Base-by-base conservation (phyloP, 2,113 vertebrate genomes). In the Plecotus auritus region DNA sequence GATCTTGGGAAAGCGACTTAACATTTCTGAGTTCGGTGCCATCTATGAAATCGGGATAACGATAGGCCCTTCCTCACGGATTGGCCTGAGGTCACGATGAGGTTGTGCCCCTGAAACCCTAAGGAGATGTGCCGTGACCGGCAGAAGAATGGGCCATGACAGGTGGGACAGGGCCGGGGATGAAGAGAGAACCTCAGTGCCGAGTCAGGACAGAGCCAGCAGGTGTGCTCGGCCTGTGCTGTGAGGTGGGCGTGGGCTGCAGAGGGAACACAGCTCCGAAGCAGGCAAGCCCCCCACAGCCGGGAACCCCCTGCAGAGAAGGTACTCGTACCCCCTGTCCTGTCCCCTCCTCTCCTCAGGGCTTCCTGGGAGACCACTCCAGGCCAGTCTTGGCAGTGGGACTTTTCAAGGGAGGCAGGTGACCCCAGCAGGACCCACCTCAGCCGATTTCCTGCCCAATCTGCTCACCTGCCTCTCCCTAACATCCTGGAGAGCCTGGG, bases 191-290 rank as follows among this genome's bases (percentile, higher is more conserved):
- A 5, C 2, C 32, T 5, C 74, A 18, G 47, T 1, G n/a, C 72
- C 42, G 40, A n/a, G 66, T 3, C 5, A 69, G 64, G 76, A 17
- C 45, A 83, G 42, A 59, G 61, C 59, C 40, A 20, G 51, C n/a
- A 7, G 30, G 0, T 8, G 35, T 7, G 47, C 59, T 69, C 6
- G 0, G 28, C 72, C 51, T 0, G 9, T 42, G 40, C n/a, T n/a
- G 76, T 4, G 22, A 90, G 11, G 32, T 1, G 13, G 72, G 32
- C 18, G 26, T 1, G 13, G 72, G 37, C 20, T 16, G 7, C 10
- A n/a, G 73, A 73, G 32, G 18, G 26, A 32, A 22, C 64, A 42
- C 20, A 30, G n/a, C 54, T 61, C 8, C 23, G 59, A 78, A n/a
- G 28, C 12, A 45, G 40, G 23, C 23, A 0, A 30, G 18, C 5